These are phyloP conservation scores for Nannoperca australis DNA, from an alignment of 2,797 vertebrate species.

Conservation along the genomic window DNA sequence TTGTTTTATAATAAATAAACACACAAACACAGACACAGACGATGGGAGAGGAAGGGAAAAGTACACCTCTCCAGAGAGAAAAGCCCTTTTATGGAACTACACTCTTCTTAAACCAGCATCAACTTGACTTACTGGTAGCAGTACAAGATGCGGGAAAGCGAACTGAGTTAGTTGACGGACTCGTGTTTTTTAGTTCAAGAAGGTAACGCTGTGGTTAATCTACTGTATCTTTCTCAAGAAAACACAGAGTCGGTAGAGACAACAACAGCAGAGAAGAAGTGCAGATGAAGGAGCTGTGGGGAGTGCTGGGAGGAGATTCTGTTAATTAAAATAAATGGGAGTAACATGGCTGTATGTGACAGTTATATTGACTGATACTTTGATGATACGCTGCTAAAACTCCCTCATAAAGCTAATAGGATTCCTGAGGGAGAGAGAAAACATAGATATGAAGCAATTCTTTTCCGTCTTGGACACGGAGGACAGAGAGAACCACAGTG, in stretches of 20 bases:
- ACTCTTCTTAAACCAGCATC: constrained; percentile 44
- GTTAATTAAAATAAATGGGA: constrained; percentile 61
- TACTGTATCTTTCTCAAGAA: constrained; percentile 24
- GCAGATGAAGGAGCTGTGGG: constrained; percentile 26
- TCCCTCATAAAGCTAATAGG: constrained; percentile 32
- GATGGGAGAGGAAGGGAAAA: constrained; percentile 43
- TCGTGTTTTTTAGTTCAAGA: constrained; percentile 27
- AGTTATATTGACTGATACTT: constrained; percentile 45
- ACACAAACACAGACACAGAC: constrained; percentile 63
- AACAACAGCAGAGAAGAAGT: constrained; percentile 30
- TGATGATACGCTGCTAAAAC: constrained; percentile 39
- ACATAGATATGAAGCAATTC: constrained; percentile 34
- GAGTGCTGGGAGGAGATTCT: constrained; percentile 41
- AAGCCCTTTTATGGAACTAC: constrained; percentile 26
- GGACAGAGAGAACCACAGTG: constrained; percentile 54
- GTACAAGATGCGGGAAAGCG: constrained; percentile 12
- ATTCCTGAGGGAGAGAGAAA: constrained; percentile 50
- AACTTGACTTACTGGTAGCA: neutral
- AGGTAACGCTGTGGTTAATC: constrained; percentile 21
- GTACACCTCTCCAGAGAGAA: constrained; percentile 40
- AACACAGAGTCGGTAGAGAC: constrained; percentile 16
- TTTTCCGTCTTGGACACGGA: constrained; percentile 40
- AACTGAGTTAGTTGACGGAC: constrained; percentile 16
- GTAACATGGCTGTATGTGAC: constrained; percentile 44
- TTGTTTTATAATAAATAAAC: constrained; percentile 82